These are phyloP conservation scores for Notothenia rossii DNA, from an alignment of 2,113 vertebrate genomes.

Conservation along the genomic window DNA sequence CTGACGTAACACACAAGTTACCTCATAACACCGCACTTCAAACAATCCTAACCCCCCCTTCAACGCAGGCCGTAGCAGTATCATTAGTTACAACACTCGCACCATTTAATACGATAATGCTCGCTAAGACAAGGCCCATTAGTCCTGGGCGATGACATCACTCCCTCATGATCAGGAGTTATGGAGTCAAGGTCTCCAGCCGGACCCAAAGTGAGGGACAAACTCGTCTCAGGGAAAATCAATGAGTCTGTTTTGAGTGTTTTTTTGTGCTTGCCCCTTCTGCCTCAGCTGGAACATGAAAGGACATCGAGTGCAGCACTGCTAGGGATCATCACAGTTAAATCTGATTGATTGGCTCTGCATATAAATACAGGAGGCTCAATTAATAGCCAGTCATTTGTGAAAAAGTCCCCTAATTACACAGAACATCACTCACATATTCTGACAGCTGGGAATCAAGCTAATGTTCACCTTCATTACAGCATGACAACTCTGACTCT, in stretches of 20 bases:
- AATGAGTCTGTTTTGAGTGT: slow-evolving; percentile 37
- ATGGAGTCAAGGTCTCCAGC: slow-evolving; percentile 42
- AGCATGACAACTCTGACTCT: background rate
- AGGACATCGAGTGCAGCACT: slow-evolving; percentile 15
- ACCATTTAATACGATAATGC: slow-evolving; percentile 67
- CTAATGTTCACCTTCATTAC: background rate
- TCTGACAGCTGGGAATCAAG: slow-evolving; percentile 4
- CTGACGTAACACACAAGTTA: no score
- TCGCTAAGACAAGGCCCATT: slow-evolving; percentile 59
- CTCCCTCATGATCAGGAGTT: slow-evolving; percentile 50
- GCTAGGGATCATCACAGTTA: slow-evolving; percentile 19
- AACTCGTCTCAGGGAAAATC: slow-evolving; percentile 60
- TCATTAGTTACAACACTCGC: slow-evolving; percentile 57
- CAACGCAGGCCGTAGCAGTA: slow-evolving; percentile 25
- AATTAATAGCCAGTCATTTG: background rate
- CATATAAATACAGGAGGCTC: background rate
- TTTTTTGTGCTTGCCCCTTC: slow-evolving; percentile 28
- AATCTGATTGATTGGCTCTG: slow-evolving; percentile 22
- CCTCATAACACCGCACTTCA: no score
- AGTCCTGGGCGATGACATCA: slow-evolving; percentile 68
- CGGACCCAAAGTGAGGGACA: slow-evolving; percentile 41
- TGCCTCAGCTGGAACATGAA: slow-evolving; percentile 23
- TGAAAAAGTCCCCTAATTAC: background rate
- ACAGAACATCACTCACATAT: background rate
- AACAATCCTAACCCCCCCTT: background rate